Evolutionary conservation across 2,888 invertebrate genomes (phyloP), one percentile per base, ranked within the genome.

Genomic region (Drosophila diplacantha): DNA sequence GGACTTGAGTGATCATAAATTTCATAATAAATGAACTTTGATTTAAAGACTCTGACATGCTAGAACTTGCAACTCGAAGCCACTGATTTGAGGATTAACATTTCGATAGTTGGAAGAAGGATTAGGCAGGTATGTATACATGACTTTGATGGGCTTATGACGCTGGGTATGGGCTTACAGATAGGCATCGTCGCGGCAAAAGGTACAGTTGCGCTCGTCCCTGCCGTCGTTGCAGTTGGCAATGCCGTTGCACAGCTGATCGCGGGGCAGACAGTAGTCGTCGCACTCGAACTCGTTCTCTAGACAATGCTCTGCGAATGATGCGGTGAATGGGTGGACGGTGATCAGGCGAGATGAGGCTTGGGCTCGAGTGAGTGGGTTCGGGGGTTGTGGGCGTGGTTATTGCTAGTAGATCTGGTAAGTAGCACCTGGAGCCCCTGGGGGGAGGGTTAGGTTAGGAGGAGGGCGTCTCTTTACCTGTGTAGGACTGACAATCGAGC

Each of bases 221-320:
- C 90, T 87, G 87, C 90, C 84, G 88, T 92, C 88, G 75, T 89
- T 83, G 85, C 90, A 90, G 87, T 89, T 89, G 69, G 73, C 85
- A 80, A 89, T 83, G 73, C 90, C 90, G 86, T 91, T 85, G 61
- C 88, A 88, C 86, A 91, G 91, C 85, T 87, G 89, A 75, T 83
- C 86, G 80, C 88, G 90, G 67, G 90, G 89, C 85, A 94, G 89
- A 87, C 94, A 94, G 83, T 85, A 89, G 74, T 90, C 91, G 86
- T 91, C 89, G 86, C 92, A 92, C 79, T 88, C 88, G 87, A 91
- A 91, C 84, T 91, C 89, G 76, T 88, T 86, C 60, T 86, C 77
- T 62, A 84, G 81, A 78, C 88, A 88, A 71, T 83, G 83, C 74
- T 86, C 88, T 88, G 83, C 61, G 58, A 54, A 66, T 62, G 68